Evolutionary conservation across 2,113 vertebrate species (phyloP).

Genomic region (Callaeas wilsoni): DNA sequence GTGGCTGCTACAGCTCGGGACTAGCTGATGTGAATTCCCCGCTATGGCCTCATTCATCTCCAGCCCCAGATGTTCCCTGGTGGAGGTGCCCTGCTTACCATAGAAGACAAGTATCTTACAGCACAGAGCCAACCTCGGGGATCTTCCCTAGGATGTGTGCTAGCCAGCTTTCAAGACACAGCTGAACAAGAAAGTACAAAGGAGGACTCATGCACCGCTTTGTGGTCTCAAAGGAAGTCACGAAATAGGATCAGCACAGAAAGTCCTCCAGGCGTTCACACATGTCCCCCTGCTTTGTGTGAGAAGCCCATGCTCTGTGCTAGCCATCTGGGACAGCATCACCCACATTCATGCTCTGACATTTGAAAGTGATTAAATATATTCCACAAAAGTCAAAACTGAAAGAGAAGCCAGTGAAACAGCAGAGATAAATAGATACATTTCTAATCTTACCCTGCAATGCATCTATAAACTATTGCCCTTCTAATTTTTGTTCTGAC

Average conservation of each 20-base stretch:
- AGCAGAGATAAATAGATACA: constrained; percentile 1
- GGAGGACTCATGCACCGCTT: not conserved
- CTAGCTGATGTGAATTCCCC: not conserved
- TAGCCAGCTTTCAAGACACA: not conserved
- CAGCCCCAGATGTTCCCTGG: not conserved
- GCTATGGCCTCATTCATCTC: not conserved
- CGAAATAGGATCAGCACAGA: not conserved
- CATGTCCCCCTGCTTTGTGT: not conserved
- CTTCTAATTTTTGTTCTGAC: not conserved
- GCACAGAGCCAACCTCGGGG: not conserved
- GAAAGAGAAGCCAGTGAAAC: not conserved
- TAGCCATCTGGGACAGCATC: not conserved
- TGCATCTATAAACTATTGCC: not conserved
- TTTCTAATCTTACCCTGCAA: constrained; percentile 17
- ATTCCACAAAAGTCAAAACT: constrained; percentile 1
- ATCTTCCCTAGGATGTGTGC: not conserved
- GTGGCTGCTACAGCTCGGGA: not conserved
- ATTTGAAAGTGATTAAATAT: constrained; percentile 29
- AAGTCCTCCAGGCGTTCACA: not conserved
- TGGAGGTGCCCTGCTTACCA: not conserved
- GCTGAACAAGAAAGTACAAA: not conserved
- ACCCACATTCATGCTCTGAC: not conserved
- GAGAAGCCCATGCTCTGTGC: not conserved
- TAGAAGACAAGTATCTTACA: not conserved
- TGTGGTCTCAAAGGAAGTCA: constrained; percentile 1